Percentiles rank a stretch among this genome's conserved stretches.
phyloP scores from a whole-genome alignment of 2,797 vertebrate species.

The Macrochelys suwanniensis region DNA sequence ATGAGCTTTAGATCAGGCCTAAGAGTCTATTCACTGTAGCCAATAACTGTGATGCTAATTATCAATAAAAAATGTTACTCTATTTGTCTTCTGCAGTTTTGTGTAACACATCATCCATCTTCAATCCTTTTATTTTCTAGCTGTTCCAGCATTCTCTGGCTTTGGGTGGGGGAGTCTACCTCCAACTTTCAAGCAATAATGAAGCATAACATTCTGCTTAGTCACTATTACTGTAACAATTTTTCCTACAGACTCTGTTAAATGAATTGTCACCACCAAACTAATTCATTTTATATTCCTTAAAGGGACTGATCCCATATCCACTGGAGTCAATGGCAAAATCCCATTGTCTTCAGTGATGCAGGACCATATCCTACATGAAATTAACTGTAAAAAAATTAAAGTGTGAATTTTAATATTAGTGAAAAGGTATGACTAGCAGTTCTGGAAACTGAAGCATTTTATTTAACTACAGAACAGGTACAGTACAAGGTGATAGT shows the following conservation, averaged over 20 bases:
- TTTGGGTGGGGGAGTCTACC: background rate
- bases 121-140: background rate
- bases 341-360: background rate
- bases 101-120: background rate
- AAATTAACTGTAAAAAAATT: no score
- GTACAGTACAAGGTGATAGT: background rate
- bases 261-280: background rate
- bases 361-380: background rate
- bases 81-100: background rate
- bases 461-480: background rate
- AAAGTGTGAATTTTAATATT: background rate
- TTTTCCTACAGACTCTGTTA: background rate
- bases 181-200: background rate
- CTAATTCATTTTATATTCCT: background rate
- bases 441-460: background rate
- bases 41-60: background rate
- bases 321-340: background rate
- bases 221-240: background rate
- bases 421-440: background rate
- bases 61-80: background rate
- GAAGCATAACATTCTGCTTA: background rate
- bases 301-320: background rate
- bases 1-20: background rate
- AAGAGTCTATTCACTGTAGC: background rate
- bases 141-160: background rate